These are phyloP conservation scores for Anoncus sp. DNA, from an alignment of 2,888 invertebrate species.

Conservation along the genomic window DNA sequence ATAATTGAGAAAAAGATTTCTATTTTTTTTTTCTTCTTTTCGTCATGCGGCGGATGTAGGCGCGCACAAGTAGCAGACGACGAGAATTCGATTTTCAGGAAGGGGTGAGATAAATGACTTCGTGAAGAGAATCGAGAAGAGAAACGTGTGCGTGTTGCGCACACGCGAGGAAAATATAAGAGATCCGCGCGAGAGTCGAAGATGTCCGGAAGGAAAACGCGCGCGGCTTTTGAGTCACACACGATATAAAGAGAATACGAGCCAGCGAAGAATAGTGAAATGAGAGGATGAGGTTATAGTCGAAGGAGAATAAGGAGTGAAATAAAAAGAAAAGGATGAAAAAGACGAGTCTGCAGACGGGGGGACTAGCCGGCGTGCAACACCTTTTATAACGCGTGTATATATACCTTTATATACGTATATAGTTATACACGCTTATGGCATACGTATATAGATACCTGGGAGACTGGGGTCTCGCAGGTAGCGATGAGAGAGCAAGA, in stretches of 20 bases:
- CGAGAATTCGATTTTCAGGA: slow-evolving; percentile 43
- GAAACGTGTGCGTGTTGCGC: background rate
- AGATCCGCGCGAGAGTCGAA: background rate
- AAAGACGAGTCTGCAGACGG: slow-evolving; percentile 21
- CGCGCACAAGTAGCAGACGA: background rate
- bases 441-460: slow-evolving; percentile 12
- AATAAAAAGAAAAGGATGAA: slow-evolving; percentile 13
- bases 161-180: background rate
- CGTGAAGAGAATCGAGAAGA: slow-evolving; percentile 56
- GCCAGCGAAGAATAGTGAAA: slow-evolving; percentile 13
- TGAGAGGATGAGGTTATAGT: slow-evolving; percentile 59
- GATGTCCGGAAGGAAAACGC: slow-evolving; percentile 36
- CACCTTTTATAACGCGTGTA: slow-evolving; percentile 43
- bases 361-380: slow-evolving; percentile 42
- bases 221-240: slow-evolving; percentile 9
- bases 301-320: slow-evolving; percentile 2
- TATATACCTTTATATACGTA: background rate
- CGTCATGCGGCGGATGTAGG: slow-evolving; percentile 46
- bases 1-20: slow-evolving; percentile 15
- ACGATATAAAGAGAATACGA: slow-evolving; percentile 36
- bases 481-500: slow-evolving; percentile 34
- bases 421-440: slow-evolving; percentile 4
- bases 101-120: slow-evolving; percentile 54
- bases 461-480: slow-evolving; percentile 34
- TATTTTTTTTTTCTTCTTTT: slow-evolving; percentile 11